Evolutionary conservation across 2,888 invertebrate species (phyloP).

Genomic region (Ceramica pisi): DNA sequence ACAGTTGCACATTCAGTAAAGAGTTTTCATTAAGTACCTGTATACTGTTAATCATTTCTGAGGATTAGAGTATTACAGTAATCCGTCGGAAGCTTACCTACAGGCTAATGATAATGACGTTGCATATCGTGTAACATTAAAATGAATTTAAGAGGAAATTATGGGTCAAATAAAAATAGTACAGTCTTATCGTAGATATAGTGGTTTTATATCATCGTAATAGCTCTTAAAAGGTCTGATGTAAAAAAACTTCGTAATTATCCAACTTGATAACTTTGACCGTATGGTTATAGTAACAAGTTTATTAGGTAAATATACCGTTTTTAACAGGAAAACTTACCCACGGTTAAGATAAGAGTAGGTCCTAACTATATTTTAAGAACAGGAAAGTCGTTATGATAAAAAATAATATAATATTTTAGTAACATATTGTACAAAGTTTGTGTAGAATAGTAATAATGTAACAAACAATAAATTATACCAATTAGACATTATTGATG

Average conservation of each 20-base stretch:
- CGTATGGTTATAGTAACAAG: too few relatives aligned
- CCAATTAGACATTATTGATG: neutral
- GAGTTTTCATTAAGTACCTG: neutral
- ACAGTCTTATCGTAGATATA: neutral
- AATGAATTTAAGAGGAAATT: constrained; percentile 3
- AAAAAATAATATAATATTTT: neutral
- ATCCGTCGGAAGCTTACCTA: constrained; percentile 20
- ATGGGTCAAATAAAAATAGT: neutral
- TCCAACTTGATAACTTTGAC: too few relatives aligned
- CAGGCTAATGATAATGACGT: constrained; percentile 8
- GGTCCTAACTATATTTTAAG: neutral
- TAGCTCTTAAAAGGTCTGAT: neutral
- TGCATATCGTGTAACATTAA: neutral
- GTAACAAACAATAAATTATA: neutral
- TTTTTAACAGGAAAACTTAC: neutral
- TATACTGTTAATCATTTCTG: constrained; percentile 5
- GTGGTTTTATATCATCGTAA: neutral
- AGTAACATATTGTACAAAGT: neutral
- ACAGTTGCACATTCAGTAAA: neutral
- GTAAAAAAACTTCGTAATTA: neutral
- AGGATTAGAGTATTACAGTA: constrained; percentile 34
- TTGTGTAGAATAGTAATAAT: constrained; percentile 1
- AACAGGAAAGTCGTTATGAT: neutral
- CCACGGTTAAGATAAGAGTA: neutral
- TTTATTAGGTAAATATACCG: neutral